These are phyloP conservation scores for Paralichthys olivaceus DNA, from an alignment of 2,113 vertebrate species.

Conservation along the genomic window DNA sequence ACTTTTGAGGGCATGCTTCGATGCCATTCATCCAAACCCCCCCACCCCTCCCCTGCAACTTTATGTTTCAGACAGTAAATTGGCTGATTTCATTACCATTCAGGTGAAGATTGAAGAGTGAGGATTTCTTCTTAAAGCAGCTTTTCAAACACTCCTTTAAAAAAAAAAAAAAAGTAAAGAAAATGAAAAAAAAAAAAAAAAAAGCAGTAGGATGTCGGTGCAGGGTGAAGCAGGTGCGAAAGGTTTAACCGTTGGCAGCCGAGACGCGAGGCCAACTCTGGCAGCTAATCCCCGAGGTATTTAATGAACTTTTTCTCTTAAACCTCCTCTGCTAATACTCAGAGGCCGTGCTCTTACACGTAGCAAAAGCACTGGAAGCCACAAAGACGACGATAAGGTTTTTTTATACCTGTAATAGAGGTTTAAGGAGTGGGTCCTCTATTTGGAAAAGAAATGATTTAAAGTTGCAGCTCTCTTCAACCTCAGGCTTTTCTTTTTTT, in stretches of 20 bases:
- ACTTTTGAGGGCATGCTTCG: constrained; percentile 69
- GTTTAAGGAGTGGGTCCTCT: constrained; percentile 50
- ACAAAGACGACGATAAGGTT: constrained; percentile 34
- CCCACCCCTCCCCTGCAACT: neutral
- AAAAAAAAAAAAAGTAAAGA: neutral
- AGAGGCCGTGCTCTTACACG: constrained; percentile 48
- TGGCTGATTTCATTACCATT: constrained; percentile 82
- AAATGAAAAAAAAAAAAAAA: constrained; percentile 1
- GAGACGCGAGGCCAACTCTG: constrained; percentile 64
- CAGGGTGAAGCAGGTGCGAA: constrained; percentile 78
- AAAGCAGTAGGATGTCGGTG: constrained; percentile 53
- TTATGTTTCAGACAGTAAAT: constrained; percentile 78
- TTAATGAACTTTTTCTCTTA: constrained; percentile 81
- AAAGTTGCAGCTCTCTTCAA: constrained; percentile 38
- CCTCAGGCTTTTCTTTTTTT: constrained; percentile 26
- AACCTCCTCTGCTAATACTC: constrained; percentile 69
- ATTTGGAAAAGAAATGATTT: constrained; percentile 56
- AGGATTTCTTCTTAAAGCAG: constrained; percentile 35
- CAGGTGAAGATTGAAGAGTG: constrained; percentile 75
- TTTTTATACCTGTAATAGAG: constrained; percentile 65
- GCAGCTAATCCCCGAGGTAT: constrained; percentile 79
- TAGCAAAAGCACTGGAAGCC: constrained; percentile 42
- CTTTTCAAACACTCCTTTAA: constrained; percentile 22
- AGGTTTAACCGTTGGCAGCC: constrained; percentile 74
- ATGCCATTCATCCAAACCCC: constrained; percentile 56